Percentiles rank a stretch among this genome's conserved stretches.
These are phyloP conservation scores for Casuarius casuarius DNA, from an alignment of 2,113 vertebrate species.

Conservation along the genomic window DNA sequence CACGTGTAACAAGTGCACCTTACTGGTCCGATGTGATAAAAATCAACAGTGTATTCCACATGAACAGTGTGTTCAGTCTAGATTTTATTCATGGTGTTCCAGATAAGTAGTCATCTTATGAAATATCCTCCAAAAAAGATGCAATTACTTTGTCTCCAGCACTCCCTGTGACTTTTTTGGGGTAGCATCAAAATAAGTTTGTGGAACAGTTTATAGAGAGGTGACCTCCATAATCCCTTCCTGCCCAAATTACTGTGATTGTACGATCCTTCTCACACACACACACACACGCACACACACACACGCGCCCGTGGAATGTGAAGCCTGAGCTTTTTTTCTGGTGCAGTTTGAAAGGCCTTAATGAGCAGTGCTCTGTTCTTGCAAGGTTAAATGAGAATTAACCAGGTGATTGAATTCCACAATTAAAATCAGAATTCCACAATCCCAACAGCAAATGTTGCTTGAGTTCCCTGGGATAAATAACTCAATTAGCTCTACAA, in stretches of 20 bases:
- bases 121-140: background rate
- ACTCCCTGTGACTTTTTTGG: background rate
- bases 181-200: background rate
- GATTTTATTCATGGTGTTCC: background rate
- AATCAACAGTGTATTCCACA: background rate
- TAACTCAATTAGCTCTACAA: background rate
- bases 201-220: background rate
- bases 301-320: background rate
- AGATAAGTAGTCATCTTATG: background rate
- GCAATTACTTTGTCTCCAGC: background rate
- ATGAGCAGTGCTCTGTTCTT: background rate
- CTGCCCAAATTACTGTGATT: background rate
- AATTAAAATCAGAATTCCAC: conserved; percentile 4
- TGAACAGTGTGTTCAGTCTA: background rate
- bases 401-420: background rate
- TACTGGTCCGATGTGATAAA: background rate
- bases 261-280: background rate
- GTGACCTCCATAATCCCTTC: background rate
- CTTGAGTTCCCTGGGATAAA: background rate
- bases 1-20: background rate
- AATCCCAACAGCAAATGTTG: background rate
- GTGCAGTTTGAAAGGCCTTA: background rate
- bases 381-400: background rate
- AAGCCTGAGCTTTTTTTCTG: background rate
- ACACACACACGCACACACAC: background rate